These are phyloP conservation scores for Bombylius major DNA, from an alignment of 2,888 invertebrate species.

Conservation along the genomic window DNA sequence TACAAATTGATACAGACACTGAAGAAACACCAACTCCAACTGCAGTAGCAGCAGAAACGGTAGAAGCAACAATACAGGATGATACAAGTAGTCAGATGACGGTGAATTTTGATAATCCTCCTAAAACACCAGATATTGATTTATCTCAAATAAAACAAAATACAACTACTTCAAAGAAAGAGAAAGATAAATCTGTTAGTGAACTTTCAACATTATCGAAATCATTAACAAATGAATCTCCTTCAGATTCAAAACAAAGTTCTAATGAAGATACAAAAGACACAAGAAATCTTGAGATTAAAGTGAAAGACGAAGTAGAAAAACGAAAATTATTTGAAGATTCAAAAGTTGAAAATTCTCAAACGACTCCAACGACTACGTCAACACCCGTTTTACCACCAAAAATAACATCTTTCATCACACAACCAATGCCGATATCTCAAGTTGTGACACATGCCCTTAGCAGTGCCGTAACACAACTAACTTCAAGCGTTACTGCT, in stretches of 20 bases:
- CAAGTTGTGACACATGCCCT: constrained; percentile 10
- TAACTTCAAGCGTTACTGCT: no score
- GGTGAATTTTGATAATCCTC: constrained; percentile 36
- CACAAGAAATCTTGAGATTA: neutral
- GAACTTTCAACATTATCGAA: constrained; percentile 3
- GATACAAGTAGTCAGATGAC: constrained; percentile 29
- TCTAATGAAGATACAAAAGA: neutral
- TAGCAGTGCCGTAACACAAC: neutral
- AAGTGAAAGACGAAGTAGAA: neutral
- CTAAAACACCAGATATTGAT: constrained; percentile 40
- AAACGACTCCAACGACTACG: constrained; percentile 21
- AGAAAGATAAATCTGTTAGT: constrained; percentile 4
- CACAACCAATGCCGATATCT: no score
- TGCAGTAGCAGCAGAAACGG: no score
- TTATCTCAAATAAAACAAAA: constrained; percentile 28
- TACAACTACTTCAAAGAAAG: constrained; percentile 25
- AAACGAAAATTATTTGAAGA: neutral
- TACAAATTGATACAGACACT: constrained; percentile 76
- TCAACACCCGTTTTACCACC: constrained; percentile 7
- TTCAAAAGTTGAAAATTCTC: constrained; percentile 26
- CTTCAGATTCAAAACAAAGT: neutral
- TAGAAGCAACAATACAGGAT: constrained; percentile 36
- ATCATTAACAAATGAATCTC: neutral
- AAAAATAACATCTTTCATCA: no score
- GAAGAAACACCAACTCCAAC: constrained; percentile 44